phyloP scores from a whole-genome alignment of 2,888 invertebrate genomes.

The Chalcis sispes region DNA sequence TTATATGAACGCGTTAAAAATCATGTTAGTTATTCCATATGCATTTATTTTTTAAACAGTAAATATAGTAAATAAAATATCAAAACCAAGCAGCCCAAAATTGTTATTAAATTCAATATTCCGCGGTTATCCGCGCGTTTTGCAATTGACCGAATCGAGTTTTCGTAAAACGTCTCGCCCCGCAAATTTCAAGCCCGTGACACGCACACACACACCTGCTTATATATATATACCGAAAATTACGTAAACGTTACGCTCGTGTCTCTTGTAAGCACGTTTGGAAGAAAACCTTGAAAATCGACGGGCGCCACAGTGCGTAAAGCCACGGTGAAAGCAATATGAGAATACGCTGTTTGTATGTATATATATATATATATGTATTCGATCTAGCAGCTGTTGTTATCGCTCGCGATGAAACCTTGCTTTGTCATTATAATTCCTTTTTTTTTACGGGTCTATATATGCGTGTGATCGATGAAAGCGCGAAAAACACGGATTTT shows the following conservation, averaged over 20 bases:
- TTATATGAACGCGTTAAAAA: too few species aligned
- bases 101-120: too few species aligned
- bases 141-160: too few species aligned
- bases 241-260: constrained; percentile 25
- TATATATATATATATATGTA: too few species aligned
- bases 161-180: background rate
- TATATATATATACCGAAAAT: constrained; percentile 1
- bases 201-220: background rate
- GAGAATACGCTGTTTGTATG: constrained; percentile 18
- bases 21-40: too few species aligned
- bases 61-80: too few species aligned
- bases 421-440: constrained; percentile 40
- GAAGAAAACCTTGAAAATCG: constrained; percentile 51
- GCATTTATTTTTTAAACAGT: too few species aligned
- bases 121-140: too few species aligned
- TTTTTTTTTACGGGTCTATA: too few species aligned
- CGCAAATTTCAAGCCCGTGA: constrained; percentile 12
- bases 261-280: background rate
- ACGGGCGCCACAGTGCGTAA: constrained; percentile 23
- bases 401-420: constrained; percentile 34
- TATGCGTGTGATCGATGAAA: too few species aligned
- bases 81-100: too few species aligned
- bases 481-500: background rate
- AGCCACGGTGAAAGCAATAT: constrained; percentile 38
- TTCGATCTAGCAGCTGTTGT: constrained; percentile 37